phyloP scores from a whole-genome alignment of 2,113 vertebrate genomes.

The Cynopterus brachyotis region DNA sequence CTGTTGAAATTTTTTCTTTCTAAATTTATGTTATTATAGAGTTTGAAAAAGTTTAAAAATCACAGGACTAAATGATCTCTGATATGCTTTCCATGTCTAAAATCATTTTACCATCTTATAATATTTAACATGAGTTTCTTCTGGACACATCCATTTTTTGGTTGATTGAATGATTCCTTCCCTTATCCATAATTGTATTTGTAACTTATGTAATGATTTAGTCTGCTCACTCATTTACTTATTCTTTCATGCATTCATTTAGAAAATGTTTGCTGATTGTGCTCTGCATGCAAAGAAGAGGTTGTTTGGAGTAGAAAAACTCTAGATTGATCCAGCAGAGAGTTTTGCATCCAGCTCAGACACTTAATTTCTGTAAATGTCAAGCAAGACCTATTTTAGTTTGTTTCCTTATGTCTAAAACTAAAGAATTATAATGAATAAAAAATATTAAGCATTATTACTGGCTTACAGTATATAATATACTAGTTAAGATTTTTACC shows the following conservation, averaged over 20 bases:
- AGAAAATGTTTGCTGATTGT: conserved; percentile 40
- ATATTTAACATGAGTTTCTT: background rate
- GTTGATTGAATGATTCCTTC: background rate
- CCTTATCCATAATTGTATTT: background rate
- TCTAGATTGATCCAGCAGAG: background rate
- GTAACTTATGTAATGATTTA: conserved; percentile 9
- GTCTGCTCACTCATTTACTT: conserved; percentile 11
- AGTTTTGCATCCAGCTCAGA: background rate
- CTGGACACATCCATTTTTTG: background rate
- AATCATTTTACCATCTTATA: background rate
- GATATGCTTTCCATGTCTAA: background rate
- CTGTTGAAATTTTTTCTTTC: background rate
- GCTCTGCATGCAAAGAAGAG: background rate
- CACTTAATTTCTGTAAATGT: background rate
- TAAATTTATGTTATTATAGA: background rate
- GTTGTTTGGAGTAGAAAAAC: background rate
- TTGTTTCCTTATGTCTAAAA: background rate
- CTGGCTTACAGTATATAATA: background rate
- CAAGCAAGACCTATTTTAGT: background rate
- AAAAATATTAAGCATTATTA: background rate
- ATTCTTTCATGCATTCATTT: conserved; percentile 44
- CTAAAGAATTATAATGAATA: background rate
- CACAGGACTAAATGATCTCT: background rate
- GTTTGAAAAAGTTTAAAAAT: background rate
- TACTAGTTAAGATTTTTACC: background rate